Conservation (phyloP, 2,797 vertebrate species). For the Scolopax rusticola region DNA sequence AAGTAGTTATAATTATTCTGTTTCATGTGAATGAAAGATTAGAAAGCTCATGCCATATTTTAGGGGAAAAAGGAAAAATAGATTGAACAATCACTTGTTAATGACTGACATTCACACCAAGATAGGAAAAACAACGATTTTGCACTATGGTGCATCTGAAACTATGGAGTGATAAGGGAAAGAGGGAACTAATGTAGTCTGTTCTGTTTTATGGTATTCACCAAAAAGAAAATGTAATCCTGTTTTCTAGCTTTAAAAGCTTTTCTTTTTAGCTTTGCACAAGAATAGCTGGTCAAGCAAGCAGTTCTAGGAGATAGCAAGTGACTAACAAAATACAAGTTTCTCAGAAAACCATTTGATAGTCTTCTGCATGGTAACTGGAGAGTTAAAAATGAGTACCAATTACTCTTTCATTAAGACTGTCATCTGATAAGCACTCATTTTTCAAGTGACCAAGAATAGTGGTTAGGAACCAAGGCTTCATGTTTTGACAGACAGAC, state of each 20-base stretch:
- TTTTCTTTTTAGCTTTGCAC: neutral
- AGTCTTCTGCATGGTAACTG: neutral
- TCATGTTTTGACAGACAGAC: neutral
- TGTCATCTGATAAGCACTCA: neutral
- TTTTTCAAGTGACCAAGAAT: neutral
- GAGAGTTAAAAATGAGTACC: neutral
- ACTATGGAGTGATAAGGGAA: neutral
- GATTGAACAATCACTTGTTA: conserved; percentile 38
- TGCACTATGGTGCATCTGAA: neutral
- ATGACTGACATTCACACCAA: conserved; percentile 1
- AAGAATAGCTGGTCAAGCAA: neutral
- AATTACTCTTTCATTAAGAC: neutral
- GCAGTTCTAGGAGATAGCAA: neutral
- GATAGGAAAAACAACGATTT: neutral
- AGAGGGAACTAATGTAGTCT: neutral
- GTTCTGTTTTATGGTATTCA: neutral
- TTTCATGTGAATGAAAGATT: conserved; percentile 29
- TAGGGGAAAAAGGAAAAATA: neutral
- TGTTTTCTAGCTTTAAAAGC: neutral
- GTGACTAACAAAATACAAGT: neutral
- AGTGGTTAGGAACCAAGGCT: neutral
- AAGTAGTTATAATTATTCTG: conserved; percentile 22
- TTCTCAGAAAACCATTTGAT: neutral
- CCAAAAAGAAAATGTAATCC: conserved; percentile 2
- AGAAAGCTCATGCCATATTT: neutral